Evolutionary conservation across 2,888 invertebrate species (phyloP).

Genomic region (Chalcis sispes): DNA sequence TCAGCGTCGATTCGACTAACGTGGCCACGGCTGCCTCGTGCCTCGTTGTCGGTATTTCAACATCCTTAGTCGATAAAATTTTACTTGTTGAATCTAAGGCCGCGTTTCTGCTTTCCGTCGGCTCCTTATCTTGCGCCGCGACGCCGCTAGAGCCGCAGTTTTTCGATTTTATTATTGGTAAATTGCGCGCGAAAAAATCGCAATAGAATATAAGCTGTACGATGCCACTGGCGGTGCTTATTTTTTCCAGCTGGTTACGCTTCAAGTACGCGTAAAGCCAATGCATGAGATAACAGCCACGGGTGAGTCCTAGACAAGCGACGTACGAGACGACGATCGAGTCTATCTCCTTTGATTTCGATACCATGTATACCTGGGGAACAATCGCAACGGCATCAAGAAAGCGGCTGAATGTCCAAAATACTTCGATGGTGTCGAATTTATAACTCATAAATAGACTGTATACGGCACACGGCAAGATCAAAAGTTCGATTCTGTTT

Average conservation of each 20-base stretch:
- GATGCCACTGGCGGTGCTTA: slow-evolving; percentile 36
- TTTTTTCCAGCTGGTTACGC: not conserved
- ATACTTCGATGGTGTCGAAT: slow-evolving; percentile 42
- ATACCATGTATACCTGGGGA: slow-evolving; percentile 53
- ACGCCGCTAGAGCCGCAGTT: not conserved
- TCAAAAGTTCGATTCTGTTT: slow-evolving; percentile 53
- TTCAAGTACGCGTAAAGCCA: slow-evolving; percentile 45
- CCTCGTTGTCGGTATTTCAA: no score
- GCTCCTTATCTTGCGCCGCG: not conserved
- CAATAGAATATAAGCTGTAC: slow-evolving; percentile 52
- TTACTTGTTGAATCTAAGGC: no score
- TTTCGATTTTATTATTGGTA: slow-evolving; percentile 52
- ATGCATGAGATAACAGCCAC: slow-evolving; percentile 54
- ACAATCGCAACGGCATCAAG: slow-evolving; percentile 56
- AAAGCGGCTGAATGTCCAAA: slow-evolving; percentile 47
- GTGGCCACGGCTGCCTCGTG: no score
- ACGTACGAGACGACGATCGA: slow-evolving; percentile 52
- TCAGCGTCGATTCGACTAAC: no score
- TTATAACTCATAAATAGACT: slow-evolving; percentile 34
- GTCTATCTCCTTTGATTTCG: slow-evolving; percentile 54
- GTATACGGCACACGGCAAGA: slow-evolving; percentile 49
- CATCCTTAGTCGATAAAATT: no score
- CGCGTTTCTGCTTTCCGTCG: not conserved
- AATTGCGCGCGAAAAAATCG: slow-evolving; percentile 53
- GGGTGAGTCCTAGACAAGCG: slow-evolving; percentile 48